A percentile compares a stretch with the other conserved stretches of the same genome.
phyloP scores from a whole-genome alignment of 2,797 vertebrate genomes.

The Enteromius viviparus region DNA sequence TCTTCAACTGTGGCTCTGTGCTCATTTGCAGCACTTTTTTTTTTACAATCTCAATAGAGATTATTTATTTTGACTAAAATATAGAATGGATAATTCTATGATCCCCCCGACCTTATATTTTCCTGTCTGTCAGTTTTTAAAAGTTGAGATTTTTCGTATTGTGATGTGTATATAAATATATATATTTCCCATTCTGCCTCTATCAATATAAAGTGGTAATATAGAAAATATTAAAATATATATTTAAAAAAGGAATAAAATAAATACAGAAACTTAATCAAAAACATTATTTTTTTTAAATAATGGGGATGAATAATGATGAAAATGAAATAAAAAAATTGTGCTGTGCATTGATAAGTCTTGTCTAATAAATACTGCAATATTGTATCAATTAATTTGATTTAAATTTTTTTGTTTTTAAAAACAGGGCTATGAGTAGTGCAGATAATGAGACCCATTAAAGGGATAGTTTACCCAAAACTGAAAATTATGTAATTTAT shows the following conservation, averaged over 20 bases:
- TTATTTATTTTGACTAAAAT: background rate
- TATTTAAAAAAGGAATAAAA: too few relatives aligned
- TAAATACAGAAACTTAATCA: too few relatives aligned
- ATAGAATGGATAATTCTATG: background rate
- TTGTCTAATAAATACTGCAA: background rate
- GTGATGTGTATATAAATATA: too few relatives aligned
- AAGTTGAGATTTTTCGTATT: too few relatives aligned
- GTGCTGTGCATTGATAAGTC: background rate
- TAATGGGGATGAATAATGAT: too few relatives aligned
- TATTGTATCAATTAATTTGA: background rate
- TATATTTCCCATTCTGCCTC: too few relatives aligned
- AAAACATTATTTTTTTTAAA: too few relatives aligned
- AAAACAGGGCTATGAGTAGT: background rate
- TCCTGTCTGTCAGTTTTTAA: too few relatives aligned
- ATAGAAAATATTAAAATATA: too few relatives aligned
- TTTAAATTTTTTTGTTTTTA: background rate
- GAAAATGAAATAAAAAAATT: background rate
- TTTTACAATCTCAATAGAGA: background rate
- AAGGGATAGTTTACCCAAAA: background rate
- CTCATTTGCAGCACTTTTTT: background rate
- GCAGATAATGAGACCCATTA: background rate
- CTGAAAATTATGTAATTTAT: too few relatives aligned
- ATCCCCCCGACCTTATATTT: too few relatives aligned
- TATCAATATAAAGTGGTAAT: too few relatives aligned
- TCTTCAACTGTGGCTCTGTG: background rate